Base-by-base conservation (phyloP, 1,140 invertebrate genomes). In the Hylyphantes graminicola region DNA sequence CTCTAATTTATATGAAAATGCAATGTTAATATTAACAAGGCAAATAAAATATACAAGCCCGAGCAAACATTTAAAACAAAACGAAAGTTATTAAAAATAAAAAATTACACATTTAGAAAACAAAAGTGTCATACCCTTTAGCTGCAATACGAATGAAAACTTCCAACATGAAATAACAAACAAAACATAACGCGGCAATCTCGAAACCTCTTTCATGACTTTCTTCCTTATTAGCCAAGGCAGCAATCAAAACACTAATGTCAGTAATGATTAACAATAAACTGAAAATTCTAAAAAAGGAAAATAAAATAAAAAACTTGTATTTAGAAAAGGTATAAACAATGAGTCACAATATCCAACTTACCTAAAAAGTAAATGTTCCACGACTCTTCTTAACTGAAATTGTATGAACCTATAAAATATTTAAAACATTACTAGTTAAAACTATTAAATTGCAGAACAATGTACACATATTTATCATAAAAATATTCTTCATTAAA, bases 81-180 rank as follows among this genome's bases (percentile, higher is more conserved):
- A 68, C 68, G 89, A 89, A 17, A 70, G 64, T 11, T 17, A 67
- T 67, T 6, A 67, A 67, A 21, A 67, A 67, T 67, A 21, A 35
- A 35, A n/a, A 35, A 35, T 35, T 35, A 35, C 35, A 35, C 35
- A 67, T 17, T 17, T 17, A 67, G 21, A 67, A 61, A 17, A 61
- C 17, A 17, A 17, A n/a, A 61, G 12, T 61, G n/a, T 86, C 88
- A 86, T 87, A 91, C 90, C 89, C 88, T 86, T 88, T 88, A 73
- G 88, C 88, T 80, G 89, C 89, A 35, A 91, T 89, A 83, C 90
- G 85, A n/a, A 89, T 86, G 73, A 82, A 67, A 15, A 91, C 87
- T 87, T 91, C 90, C 1, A 90, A 50, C 2, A 90, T 81, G 81
- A 91, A 91, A 85, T 89, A 89, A 63, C 86, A 87, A 55, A 89